These are phyloP conservation scores for Sylvietta virens DNA, from an alignment of 2,113 vertebrate genomes.

Conservation along the genomic window DNA sequence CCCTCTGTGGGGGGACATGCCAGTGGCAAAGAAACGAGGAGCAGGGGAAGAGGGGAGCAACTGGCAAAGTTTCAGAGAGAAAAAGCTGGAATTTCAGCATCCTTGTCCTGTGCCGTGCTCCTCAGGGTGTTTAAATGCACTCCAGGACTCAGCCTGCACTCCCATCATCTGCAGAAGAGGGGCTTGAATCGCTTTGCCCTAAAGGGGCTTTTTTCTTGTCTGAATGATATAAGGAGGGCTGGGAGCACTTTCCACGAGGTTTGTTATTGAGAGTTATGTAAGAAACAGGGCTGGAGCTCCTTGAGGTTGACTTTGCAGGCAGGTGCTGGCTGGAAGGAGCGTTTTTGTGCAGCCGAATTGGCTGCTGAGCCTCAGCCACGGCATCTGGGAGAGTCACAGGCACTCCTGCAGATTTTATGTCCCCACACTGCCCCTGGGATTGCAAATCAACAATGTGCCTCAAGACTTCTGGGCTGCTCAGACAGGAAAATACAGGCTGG, in stretches of 20 bases:
- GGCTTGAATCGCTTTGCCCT: neutral
- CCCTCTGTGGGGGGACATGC: neutral
- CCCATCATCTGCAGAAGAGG: neutral
- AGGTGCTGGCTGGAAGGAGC: neutral
- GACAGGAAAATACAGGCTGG: neutral
- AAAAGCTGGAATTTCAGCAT: neutral
- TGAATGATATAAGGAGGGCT: neutral
- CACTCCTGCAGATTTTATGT: neutral
- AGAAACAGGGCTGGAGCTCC: neutral
- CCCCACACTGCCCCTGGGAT: neutral
- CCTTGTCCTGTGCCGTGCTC: neutral
- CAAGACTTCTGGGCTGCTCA: neutral
- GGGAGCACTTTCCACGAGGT: neutral
- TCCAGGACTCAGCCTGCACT: neutral
- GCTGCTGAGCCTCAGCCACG: neutral
- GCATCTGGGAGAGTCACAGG: neutral
- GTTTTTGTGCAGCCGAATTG: neutral
- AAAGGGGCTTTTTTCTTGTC: neutral
- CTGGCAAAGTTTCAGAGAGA: neutral
- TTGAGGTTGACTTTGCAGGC: conserved; percentile 38
- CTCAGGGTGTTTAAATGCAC: neutral
- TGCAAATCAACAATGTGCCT: neutral
- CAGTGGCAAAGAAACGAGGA: neutral
- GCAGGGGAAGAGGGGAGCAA: neutral
- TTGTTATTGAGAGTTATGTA: neutral